phyloP scores from a whole-genome alignment of 2,888 invertebrate species.

The Stomorhina lunata region DNA sequence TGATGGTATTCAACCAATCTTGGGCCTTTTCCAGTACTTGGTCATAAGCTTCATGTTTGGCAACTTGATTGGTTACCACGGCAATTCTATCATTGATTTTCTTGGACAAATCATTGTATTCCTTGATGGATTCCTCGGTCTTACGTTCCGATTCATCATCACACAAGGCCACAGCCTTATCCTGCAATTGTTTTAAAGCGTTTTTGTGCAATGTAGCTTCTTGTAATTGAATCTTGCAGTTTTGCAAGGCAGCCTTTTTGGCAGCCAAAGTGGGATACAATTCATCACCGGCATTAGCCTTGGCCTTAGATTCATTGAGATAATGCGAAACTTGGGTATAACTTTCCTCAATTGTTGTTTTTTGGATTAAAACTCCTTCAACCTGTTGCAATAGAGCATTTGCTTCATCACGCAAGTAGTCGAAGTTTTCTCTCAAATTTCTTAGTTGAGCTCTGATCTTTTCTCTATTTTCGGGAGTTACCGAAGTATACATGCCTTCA shows the following conservation, averaged over 20 bases:
- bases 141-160: slow-evolving; percentile 90
- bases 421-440: slow-evolving; percentile 89
- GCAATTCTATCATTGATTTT: slow-evolving; percentile 85
- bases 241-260: slow-evolving; percentile 92
- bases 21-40: slow-evolving; percentile 90
- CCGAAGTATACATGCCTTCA: slow-evolving; percentile 91
- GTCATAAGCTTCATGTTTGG: slow-evolving; percentile 90
- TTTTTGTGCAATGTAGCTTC: slow-evolving; percentile 93
- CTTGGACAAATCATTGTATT: slow-evolving; percentile 85
- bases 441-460: slow-evolving; percentile 90
- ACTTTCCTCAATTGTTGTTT: slow-evolving; percentile 96
- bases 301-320: slow-evolving; percentile 89
- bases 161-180: slow-evolving; percentile 88
- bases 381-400: slow-evolving; percentile 92
- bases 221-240: slow-evolving; percentile 89
- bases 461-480: slow-evolving; percentile 93
- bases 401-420: slow-evolving; percentile 90
- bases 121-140: slow-evolving; percentile 86
- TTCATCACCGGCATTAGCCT: slow-evolving; percentile 86
- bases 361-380: slow-evolving; percentile 92
- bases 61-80: slow-evolving; percentile 86
- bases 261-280: slow-evolving; percentile 90
- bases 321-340: slow-evolving; percentile 93
- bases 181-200: slow-evolving; percentile 90
- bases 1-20: slow-evolving; percentile 90